Evolutionary conservation across 2,888 invertebrate genomes (phyloP).

Genomic region (Chymomyza fuscimana): DNA sequence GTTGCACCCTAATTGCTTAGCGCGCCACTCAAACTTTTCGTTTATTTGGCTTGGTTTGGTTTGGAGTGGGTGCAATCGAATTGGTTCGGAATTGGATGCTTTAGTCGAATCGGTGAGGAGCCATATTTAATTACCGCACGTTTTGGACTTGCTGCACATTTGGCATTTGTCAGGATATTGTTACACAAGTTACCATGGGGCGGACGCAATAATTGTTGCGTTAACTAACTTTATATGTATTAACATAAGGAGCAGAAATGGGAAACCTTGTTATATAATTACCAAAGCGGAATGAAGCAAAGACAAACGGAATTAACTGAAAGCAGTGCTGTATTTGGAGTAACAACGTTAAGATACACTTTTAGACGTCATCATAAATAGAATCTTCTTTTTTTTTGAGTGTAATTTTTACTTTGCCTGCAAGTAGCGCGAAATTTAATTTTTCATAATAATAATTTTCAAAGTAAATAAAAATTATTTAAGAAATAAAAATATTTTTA

Average conservation of each 20-base stretch:
- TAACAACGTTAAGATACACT: background rate
- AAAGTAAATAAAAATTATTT: too few species aligned
- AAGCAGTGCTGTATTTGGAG: background rate
- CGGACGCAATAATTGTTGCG: constrained; percentile 59
- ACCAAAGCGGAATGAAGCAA: background rate
- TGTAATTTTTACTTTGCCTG: too few species aligned
- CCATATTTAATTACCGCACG: constrained; percentile 60
- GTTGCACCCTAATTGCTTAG: constrained; percentile 61
- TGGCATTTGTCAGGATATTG: constrained; percentile 31
- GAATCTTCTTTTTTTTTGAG: too few species aligned
- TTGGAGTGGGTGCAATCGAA: background rate
- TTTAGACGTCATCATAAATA: background rate
- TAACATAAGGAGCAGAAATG: background rate
- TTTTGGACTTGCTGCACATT: constrained; percentile 17
- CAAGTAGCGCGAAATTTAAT: too few species aligned
- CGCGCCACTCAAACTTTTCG: constrained; percentile 49
- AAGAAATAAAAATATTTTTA: too few species aligned
- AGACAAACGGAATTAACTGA: background rate
- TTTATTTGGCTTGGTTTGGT: background rate
- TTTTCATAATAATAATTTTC: too few species aligned
- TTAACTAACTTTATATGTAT: constrained; percentile 45
- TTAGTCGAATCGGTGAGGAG: background rate
- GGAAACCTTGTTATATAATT: background rate
- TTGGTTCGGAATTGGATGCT: background rate
- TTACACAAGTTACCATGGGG: constrained; percentile 52